A percentile compares a stretch with the other conserved stretches of the same genome.
These are phyloP conservation scores for Cariama cristata DNA, from an alignment of 2,113 vertebrate species.

Conservation along the genomic window DNA sequence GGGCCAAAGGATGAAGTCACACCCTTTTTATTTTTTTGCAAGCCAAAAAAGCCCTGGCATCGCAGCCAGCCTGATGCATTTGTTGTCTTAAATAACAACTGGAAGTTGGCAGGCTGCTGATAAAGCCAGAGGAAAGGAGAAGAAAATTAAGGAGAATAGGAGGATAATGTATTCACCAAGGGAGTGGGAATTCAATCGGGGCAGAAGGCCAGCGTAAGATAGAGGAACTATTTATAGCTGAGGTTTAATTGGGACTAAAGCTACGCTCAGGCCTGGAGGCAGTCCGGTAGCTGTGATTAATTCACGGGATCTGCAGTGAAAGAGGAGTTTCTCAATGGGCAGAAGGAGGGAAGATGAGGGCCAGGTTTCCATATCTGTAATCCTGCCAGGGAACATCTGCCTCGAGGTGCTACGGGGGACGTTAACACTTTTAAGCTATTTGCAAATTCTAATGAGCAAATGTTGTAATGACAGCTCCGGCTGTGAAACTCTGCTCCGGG, in stretches of 20 bases:
- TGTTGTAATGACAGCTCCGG: rapidly evolving
- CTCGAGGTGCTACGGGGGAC: rapidly evolving
- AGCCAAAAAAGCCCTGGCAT: not conserved
- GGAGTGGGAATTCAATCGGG: rapidly evolving
- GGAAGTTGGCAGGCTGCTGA: not conserved
- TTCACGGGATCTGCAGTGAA: not conserved
- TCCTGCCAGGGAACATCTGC: not conserved
- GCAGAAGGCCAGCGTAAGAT: not conserved
- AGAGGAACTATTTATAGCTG: not conserved
- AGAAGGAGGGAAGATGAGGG: not conserved
- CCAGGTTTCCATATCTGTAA: rapidly evolving
- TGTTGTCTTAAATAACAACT: not conserved
- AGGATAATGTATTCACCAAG: rapidly evolving
- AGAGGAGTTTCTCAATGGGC: not conserved
- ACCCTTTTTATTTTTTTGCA: no score
- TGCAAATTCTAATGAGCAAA: not conserved
- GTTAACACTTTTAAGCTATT: not conserved
- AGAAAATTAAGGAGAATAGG: not conserved
- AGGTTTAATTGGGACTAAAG: not conserved
- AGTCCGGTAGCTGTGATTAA: not conserved
- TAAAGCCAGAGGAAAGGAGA: rapidly evolving
- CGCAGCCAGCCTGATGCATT: not conserved
- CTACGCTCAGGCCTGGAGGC: rapidly evolving
- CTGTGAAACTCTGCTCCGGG: not conserved
- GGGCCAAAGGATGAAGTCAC: no score